Percentiles rank a stretch among this genome's conserved stretches.
Conservation (phyloP, 2,113 vertebrate species). For the Prietella phreatophila region DNA sequence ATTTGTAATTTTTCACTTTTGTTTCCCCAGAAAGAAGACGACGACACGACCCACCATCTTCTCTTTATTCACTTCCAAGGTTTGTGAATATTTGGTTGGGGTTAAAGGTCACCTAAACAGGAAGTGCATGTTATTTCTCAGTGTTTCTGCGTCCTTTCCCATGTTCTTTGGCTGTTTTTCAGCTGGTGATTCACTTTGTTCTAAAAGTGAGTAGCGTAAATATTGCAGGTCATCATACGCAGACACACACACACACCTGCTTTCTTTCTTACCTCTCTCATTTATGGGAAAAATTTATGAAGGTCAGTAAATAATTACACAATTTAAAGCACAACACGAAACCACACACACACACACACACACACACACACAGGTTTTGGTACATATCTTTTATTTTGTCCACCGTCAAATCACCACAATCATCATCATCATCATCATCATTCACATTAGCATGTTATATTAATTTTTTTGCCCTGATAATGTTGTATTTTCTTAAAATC, state of each 20-base stretch:
- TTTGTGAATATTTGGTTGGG: no score
- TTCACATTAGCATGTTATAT: background rate
- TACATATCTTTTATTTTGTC: slow-evolving; percentile 77
- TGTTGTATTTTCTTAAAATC: slow-evolving; percentile 59
- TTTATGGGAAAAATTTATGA: slow-evolving; percentile 76
- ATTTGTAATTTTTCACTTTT: no score
- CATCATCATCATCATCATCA: slow-evolving; percentile 42
- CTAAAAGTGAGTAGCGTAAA: no score
- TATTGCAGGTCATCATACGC: no score
- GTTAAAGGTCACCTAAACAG: no score
- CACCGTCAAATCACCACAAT: slow-evolving; percentile 60
- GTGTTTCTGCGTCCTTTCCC: no score
- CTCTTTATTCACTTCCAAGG: no score
- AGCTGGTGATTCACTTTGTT: no score
- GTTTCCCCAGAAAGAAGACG: no score
- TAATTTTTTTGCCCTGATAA: slow-evolving; percentile 55
- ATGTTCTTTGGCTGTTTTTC: no score
- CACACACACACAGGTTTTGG: slow-evolving; percentile 50
- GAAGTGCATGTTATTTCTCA: no score
- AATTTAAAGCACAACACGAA: slow-evolving; percentile 56
- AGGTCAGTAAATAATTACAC: slow-evolving; percentile 70
- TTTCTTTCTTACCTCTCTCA: slow-evolving; percentile 14
- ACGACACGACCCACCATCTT: no score
- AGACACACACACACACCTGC: background rate
- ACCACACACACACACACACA: background rate